Base-by-base conservation (phyloP, 2,797 vertebrate species). In the Caiman crocodilus region DNA sequence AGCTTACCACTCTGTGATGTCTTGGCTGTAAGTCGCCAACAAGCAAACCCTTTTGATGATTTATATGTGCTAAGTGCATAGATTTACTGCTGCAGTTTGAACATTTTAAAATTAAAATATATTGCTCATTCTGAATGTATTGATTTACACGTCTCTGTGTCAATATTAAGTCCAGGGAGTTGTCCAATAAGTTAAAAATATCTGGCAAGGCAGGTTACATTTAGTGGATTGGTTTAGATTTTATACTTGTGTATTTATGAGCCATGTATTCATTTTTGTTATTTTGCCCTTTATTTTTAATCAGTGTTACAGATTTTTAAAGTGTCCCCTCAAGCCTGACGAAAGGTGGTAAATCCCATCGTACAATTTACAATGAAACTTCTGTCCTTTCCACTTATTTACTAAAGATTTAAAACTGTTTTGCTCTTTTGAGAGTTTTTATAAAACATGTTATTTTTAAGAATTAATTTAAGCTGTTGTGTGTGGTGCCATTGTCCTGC, bases 81-180 rank as follows among this genome's bases (percentile, higher is more conserved):
- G 99, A 99, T 99, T 99, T 99, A 98, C 98, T 99, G 98, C 98
- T 99, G 98, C 98, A 98, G 98, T 99, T 98, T 98, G 98, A 99
- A 98, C 98, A 98, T 98, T 99, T 99, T 99, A 98, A 99, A 99
- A 99, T 99, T 99, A 99, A 99, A 99, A 99, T 99, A 99, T 99
- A 99, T 99, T 98, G 98, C 99, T 98, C 98, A 98, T 99, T 99
- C 98, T 98, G 98, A 98, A 98, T 99, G 97, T 99, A 99, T 99
- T 99, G 99, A 99, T 99, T 98, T 98, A 98, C 95, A 97, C 98
- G 98, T 98, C 98, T 98, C 98, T 99, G 95, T 99, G 99, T 99
- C 99, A 99, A 99, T 99, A 99, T 98, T 98, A 99, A 98, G 98
- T 99, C 98, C 97, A 98, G 98, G 95, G 98, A 99, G 98, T 99